A percentile compares a stretch with the other conserved stretches of the same genome.
phyloP scores from a whole-genome alignment of 1,140 invertebrate genomes.

The Aphelenchoides besseyi region DNA sequence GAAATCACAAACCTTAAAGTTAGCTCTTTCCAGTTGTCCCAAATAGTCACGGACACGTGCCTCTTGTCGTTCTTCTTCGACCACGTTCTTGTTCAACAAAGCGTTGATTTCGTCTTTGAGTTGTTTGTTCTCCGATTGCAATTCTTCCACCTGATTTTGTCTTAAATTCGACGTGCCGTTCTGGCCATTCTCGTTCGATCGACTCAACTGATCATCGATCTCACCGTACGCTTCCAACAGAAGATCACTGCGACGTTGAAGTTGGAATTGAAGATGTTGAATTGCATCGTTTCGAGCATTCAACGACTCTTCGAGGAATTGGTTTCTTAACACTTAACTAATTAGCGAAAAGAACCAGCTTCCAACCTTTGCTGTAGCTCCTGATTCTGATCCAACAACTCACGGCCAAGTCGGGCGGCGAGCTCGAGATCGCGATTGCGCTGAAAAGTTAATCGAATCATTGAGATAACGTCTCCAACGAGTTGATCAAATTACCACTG shows the following conservation, averaged over 20 bases:
- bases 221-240: conserved; percentile 15
- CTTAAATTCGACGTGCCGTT: neutral
- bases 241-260: conserved; percentile 16
- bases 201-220: conserved; percentile 4
- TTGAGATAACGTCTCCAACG: neutral
- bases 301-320: conserved; percentile 23
- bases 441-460: conserved; percentile 14
- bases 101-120: conserved; percentile 10
- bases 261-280: conserved; percentile 11
- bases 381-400: conserved; percentile 6
- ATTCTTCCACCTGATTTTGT: neutral
- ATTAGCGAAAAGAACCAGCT: neutral
- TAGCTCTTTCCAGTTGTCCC: conserved; percentile 8
- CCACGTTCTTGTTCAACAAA: neutral
- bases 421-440: conserved; percentile 10
- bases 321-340: neutral
- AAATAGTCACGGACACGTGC: conserved; percentile 10
- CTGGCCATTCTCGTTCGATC: neutral
- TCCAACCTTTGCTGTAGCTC: conserved; percentile 16
- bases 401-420: neutral
- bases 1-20: neutral
- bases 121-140: neutral
- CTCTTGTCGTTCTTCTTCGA: neutral
- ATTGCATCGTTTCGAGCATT: conserved; percentile 3
- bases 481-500: neutral